These are phyloP conservation scores for Thalassoma bifasciatum DNA, from an alignment of 2,113 vertebrate species.

Conservation along the genomic window DNA sequence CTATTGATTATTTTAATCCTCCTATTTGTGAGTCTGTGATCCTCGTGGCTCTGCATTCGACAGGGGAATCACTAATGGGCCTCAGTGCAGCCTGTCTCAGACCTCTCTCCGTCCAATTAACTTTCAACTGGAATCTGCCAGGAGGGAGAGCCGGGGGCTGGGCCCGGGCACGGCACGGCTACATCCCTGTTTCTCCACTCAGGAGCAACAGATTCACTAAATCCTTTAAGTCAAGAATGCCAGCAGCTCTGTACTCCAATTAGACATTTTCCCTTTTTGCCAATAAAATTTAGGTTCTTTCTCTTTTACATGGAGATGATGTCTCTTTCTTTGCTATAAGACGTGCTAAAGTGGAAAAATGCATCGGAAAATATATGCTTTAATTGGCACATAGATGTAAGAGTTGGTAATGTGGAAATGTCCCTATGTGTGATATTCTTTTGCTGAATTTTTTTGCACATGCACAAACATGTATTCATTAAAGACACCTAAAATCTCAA, in stretches of 20 bases:
- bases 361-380: background rate
- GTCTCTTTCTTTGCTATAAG: background rate
- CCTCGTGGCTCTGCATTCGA: constrained; percentile 85
- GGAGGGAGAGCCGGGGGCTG: constrained; percentile 64
- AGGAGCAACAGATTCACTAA: constrained; percentile 76
- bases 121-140: constrained; percentile 84
- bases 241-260: constrained; percentile 74
- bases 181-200: constrained; percentile 64
- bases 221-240: constrained; percentile 76
- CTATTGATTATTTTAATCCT: constrained; percentile 90
- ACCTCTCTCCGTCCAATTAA: constrained; percentile 86
- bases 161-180: constrained; percentile 48
- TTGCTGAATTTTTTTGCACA: too few species aligned
- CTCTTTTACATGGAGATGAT: constrained; percentile 30
- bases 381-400: background rate
- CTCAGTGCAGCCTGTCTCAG: constrained; percentile 82
- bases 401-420: background rate
- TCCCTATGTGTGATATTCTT: too few species aligned
- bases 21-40: constrained; percentile 89
- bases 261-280: constrained; percentile 57
- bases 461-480: too few species aligned
- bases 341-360: background rate
- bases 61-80: constrained; percentile 87
- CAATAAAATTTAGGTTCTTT: constrained; percentile 47
- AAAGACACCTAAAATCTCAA: too few species aligned